phyloP scores from a whole-genome alignment of 2,797 vertebrate species.

The Staurois parvus region DNA sequence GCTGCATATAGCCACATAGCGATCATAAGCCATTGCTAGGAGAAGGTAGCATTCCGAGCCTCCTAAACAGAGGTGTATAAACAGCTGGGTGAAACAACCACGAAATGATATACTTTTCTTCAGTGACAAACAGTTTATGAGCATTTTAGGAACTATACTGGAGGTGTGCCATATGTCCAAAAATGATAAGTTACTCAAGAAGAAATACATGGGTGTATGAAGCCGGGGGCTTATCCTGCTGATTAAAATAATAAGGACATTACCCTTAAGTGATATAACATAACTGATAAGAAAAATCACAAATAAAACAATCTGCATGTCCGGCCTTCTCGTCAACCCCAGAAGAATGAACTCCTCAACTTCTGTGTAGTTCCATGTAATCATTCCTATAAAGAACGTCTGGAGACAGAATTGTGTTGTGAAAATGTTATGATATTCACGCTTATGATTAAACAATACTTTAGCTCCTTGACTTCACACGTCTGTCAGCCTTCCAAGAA shows the following conservation, averaged over 20 bases:
- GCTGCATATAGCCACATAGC: slow-evolving; percentile 44
- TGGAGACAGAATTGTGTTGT: not conserved
- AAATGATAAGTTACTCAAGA: slow-evolving; percentile 44
- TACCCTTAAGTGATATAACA: slow-evolving; percentile 27
- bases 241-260: slow-evolving; percentile 29
- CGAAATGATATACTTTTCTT: slow-evolving; percentile 38
- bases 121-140: slow-evolving; percentile 18
- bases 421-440: not conserved
- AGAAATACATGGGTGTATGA: slow-evolving; percentile 54
- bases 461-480: not conserved
- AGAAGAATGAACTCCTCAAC: slow-evolving; percentile 41
- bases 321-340: not conserved
- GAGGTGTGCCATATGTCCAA: slow-evolving; percentile 50
- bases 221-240: slow-evolving; percentile 5
- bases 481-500: not conserved
- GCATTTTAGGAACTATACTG: slow-evolving; percentile 44
- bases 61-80: slow-evolving; percentile 41
- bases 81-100: slow-evolving; percentile 37
- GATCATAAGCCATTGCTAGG: slow-evolving; percentile 49
- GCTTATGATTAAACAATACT: too few species aligned
- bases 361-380: not conserved
- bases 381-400: not conserved
- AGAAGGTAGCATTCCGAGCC: slow-evolving; percentile 44
- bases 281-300: slow-evolving; percentile 29
- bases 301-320: slow-evolving; percentile 32